Base-by-base conservation (phyloP, 2,888 invertebrate species). In the Nudaria mundana region DNA sequence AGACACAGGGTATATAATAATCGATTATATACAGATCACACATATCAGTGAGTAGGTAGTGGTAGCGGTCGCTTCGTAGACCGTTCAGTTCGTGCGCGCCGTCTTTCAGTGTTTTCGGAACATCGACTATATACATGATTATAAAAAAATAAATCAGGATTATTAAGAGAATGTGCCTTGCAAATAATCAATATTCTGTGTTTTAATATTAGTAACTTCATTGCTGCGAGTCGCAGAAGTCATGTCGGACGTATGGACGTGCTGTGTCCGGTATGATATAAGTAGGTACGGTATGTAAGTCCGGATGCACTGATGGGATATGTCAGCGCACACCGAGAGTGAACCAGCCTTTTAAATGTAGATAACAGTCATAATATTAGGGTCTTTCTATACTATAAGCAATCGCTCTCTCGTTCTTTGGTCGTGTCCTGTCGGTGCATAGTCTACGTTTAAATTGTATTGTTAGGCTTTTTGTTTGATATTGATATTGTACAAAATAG, bases 111-210 rank as follows among this genome's bases (percentile, higher is more conserved):
- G 75, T 80, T 73, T 71, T 71, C 55, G 66, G 63, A 73, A 67
- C 76, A 80, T 78, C 68, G 65, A 75, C 61, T 68, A 68, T 81
- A 74, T 81, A 85, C 77, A 79, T 82, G 77, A 72, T 48, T 51
- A 53, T 49, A 79, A 81, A 80, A 73, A 70, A 76, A 71, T 76
- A 85, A 81, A 73, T 81, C 87, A 84, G 87, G 84, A 87, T 88
- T 87, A 83, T 83, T 79, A 88, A 85, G 76, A 86, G 82, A 86
- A 86, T 88, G 87, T 88, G 87, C 87, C 87, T 88, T 88, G 87
- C 87, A 87, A 87, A 81, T 85, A 82, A 74, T 82, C 86, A 84
- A 81, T 87, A 86, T 86, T 87, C 87, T 86, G 87, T 86, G 87
- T 88, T 86, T 58, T 86, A 86, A 86, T 87, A 66, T 83, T 85